Base-by-base conservation (phyloP, 2,888 invertebrate genomes). In the Drosophila subsilvestris region DNA sequence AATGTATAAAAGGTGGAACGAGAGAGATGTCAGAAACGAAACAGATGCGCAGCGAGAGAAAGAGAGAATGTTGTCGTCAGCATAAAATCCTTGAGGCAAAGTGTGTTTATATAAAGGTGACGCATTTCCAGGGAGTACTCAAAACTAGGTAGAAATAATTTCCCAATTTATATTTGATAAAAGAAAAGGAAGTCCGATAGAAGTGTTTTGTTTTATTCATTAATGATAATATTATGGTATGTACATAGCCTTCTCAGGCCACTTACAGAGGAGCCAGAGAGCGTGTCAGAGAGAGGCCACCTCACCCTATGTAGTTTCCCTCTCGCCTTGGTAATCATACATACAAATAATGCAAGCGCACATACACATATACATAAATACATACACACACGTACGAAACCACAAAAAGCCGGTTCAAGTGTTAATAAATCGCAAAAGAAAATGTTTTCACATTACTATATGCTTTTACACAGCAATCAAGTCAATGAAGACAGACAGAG, bases 1-100 rank as follows among this genome's bases (percentile, higher is more conserved):
- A 85, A 76, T 49, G 60, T 47, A 51, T 47, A 29, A 6, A 32
- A 18, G 43, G 63, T 27, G 25, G 60, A 47, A 63, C 71, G 61
- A 44, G 68, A 44, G 59, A 69, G 61, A 25, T 44, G 1, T 8
- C 14, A 7, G 4, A 17, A 54, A n/a, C n/a, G n/a, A n/a, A n/a
- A 54, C 20, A 44, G 50, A 58, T 67, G 67, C 69, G 67, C 67
- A 29, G n/a, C 20, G 18, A 53, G 14, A 71, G 22, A 12, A 6
- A 18, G 14, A 51, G 18, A 42, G 12, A 3, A 47, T 25, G 9
- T 17, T 37, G 14, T 14, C 32, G 51, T 4, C 42, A 44, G 42
- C 60, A 44, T 37, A 22, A 54, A 55, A 45, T 62, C 62, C 72
- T 62, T 61, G 42, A 32, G 69, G 66, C 51, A 37, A 37, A 6